Base-by-base conservation (phyloP, 30 jellyfish, hydroid and myxozoan species). In the Aurelia coerulea region DNA sequence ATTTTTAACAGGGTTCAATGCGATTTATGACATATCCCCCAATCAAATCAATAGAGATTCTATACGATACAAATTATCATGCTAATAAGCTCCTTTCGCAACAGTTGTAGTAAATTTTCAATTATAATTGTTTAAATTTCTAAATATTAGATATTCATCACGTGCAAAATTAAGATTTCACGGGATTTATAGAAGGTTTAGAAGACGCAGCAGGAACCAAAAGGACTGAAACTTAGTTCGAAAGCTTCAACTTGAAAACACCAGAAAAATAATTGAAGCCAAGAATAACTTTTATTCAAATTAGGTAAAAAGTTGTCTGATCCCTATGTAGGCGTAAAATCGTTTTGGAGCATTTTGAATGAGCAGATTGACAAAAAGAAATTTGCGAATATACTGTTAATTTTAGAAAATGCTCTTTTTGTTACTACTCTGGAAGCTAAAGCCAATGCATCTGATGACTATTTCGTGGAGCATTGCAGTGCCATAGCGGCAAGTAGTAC, bases 301-400 rank as follows among this genome's bases (percentile, higher is more conserved):
- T 76, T 67, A 19, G 92, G 88, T 53, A 70, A 67, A 18, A 82
- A 58, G 11, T 70, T 67, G 78, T 62, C 79, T 29, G 79, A 82
- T 60, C 91, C 81, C 31, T 34, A 70, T 72, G 54, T 73, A 17
- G 89, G 93, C 46, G 80, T 64, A 12, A 74, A 84, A 75, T 66
- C 79, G 31, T 84, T 71, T 52, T 70, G 93, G 93, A 66, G 78
- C 72, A 84, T 74, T 42, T 62, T 84, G 74, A 84, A 70, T 15
- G 31, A 73, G 69, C 80, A 72, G 35, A 34, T 84, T 29, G 68
- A 54, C 68, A 73, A 84, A 62, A 58, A 39, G 88, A 84, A 74
- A 53, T 50, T 71, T 34, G 56, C 71, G n/a, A 84, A 46, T 50
- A 73, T 84, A 65, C 81, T 89, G 53, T 81, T 89, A 46, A 72